These are phyloP conservation scores for Amblyjoppa fuscipennis DNA, from an alignment of 2,888 invertebrate genomes.

Conservation along the genomic window DNA sequence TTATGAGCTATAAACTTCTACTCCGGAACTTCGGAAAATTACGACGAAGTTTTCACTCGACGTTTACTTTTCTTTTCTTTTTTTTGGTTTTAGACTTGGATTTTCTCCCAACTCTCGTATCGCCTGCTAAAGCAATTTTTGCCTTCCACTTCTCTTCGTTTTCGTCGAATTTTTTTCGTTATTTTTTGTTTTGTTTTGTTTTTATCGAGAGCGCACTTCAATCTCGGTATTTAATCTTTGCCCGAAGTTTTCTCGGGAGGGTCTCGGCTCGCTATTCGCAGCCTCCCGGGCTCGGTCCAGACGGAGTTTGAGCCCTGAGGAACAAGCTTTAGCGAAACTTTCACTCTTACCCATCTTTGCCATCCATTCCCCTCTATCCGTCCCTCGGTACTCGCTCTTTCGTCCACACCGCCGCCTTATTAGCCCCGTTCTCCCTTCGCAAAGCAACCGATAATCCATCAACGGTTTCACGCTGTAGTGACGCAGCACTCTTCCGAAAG, in stretches of 20 bases:
- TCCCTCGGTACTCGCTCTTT: constrained; percentile 15
- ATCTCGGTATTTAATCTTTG: constrained; percentile 39
- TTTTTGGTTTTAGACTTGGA: neutral
- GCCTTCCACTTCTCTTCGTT: neutral
- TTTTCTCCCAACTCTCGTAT: neutral
- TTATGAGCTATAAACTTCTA: neutral
- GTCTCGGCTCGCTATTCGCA: neutral
- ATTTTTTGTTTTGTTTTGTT: neutral
- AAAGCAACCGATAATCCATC: constrained; percentile 41
- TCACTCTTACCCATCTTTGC: constrained; percentile 1
- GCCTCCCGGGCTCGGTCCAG: constrained; percentile 3
- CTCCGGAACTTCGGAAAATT: neutral
- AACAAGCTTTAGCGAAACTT: constrained; percentile 40
- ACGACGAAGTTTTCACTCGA: neutral
- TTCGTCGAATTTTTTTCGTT: neutral
- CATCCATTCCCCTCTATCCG: neutral
- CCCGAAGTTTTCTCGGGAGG: constrained; percentile 11
- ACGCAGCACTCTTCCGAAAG: constrained; percentile 43
- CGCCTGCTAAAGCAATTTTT: neutral
- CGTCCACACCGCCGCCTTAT: constrained; percentile 28
- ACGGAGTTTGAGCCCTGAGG: constrained; percentile 21
- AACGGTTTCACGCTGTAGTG: constrained; percentile 48
- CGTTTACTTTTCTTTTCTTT: neutral
- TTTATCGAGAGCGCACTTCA: constrained; percentile 3
- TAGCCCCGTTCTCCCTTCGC: neutral